A percentile compares a stretch with the other conserved stretches of the same genome.
These are phyloP conservation scores for Podarcis siculus DNA, from an alignment of 2,797 vertebrate genomes.

Conservation along the genomic window DNA sequence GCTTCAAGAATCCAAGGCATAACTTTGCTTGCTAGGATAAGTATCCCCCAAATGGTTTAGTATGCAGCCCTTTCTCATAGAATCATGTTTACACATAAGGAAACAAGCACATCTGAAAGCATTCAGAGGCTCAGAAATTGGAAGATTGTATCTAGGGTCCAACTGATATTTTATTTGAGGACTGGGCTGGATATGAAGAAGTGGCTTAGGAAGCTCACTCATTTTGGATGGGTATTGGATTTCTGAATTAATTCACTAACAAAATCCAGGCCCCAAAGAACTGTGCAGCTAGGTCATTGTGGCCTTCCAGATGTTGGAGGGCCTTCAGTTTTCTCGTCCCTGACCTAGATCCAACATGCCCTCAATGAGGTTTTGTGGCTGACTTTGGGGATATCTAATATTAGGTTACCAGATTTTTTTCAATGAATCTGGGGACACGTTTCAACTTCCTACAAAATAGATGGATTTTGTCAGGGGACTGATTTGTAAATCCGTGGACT, in stretches of 20 bases:
- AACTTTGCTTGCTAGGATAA: background rate
- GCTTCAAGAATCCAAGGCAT: background rate
- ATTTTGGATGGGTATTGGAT: background rate
- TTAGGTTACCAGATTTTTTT: no score
- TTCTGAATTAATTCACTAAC: background rate
- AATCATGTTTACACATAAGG: background rate
- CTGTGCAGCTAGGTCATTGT: background rate
- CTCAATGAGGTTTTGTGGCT: background rate
- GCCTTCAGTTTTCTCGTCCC: no score
- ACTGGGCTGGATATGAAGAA: background rate
- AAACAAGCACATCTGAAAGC: background rate
- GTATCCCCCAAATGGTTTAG: constrained; percentile 23
- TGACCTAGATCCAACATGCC: no score
- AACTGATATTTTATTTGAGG: background rate
- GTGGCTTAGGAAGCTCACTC: background rate
- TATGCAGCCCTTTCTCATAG: background rate
- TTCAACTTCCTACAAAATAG: no score
- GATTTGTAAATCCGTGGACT: no score
- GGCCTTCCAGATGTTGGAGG: no score
- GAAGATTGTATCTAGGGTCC: constrained; percentile 12
- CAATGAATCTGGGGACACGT: no score
- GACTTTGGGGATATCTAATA: background rate
- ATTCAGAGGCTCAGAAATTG: background rate
- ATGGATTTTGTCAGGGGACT: no score
- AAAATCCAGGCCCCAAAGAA: background rate